Base-by-base conservation (phyloP, 37 sponge, comb jelly and placozoan species). In the Crambe crambe region DNA sequence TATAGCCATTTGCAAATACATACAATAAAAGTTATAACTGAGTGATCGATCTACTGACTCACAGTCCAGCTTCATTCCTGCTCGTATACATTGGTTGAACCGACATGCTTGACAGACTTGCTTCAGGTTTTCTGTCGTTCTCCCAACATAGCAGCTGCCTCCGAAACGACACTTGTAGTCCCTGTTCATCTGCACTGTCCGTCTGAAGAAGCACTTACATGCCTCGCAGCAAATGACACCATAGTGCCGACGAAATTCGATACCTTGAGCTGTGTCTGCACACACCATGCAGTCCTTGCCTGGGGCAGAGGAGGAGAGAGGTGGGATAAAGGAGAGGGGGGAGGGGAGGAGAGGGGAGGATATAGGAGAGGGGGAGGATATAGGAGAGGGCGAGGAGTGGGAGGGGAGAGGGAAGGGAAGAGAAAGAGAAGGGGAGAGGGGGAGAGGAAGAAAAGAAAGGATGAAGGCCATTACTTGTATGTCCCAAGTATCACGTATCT, bases 131-230 rank as follows among this genome's bases (percentile, higher is more conserved):
- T 85, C 89, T 27, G 89, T 54, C 25, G 40, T 76, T n/a, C 88
- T 59, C 18, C 91, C 94, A 15, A 95, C 75, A 0, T 90, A 77
- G 43, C 96, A 95, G 40, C 39, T 85, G 56, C 76, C 57, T 3
- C 69, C 78, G 58, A 73, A 94, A 27, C 92, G 84, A 83, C 97
- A 96, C 77, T 86, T 82, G 78, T 92, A 96, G 39, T 86, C 90
- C n/a, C 91, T 83, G 51, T 70, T 85, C 92, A 96, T 90, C 73
- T 96, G 97, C 22, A 96, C 95, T 0, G 94, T 93, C 32, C 97
- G 80, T 47, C 97, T 64, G 74, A 96, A 96, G 72, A 96, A 96
- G 44, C 97, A 96, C 80, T 96, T 96, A 87, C 97, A 96, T 0
- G 97, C 97, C 72, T 96, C 97, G 37, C 97, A 96, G 75, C 94